Conservation (phyloP, 2,113 vertebrate genomes). For the Alethe castanea region DNA sequence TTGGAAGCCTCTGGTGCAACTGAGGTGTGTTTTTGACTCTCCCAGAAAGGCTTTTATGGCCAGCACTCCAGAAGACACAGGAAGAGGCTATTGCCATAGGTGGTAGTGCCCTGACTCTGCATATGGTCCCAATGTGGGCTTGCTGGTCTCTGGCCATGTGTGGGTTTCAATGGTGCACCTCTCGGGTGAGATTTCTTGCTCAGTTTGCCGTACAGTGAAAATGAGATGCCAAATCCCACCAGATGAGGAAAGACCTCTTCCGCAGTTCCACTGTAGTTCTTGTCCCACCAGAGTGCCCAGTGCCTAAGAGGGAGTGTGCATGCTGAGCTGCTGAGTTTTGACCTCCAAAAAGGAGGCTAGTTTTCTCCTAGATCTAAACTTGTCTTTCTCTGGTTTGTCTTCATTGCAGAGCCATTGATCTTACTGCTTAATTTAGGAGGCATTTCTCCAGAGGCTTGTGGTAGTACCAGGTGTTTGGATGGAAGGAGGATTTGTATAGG, state of each 20-base stretch:
- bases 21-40: not conserved
- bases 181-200: not conserved
- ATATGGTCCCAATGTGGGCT: rapidly evolving
- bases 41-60: not conserved
- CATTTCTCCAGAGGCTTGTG: not conserved
- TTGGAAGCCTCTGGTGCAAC: not conserved
- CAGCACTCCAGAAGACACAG: rapidly evolving
- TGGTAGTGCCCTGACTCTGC: not conserved
- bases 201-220: not conserved
- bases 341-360: not conserved
- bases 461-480: not conserved
- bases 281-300: not conserved
- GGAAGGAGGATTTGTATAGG: not conserved
- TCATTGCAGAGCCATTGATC: not conserved
- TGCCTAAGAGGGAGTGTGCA: not conserved
- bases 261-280: rapidly evolving
- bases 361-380: not conserved
- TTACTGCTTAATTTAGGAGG: not conserved
- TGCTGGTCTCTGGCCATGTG: not conserved
- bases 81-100: not conserved
- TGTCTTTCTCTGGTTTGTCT: not conserved
- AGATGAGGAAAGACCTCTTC: not conserved
- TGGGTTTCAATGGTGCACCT: not conserved
- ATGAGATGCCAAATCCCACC: not conserved
- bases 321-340: not conserved